Evolutionary conservation across 23 tunicate genomes (phyloP).

Genomic region (Diplosoma virens): DNA sequence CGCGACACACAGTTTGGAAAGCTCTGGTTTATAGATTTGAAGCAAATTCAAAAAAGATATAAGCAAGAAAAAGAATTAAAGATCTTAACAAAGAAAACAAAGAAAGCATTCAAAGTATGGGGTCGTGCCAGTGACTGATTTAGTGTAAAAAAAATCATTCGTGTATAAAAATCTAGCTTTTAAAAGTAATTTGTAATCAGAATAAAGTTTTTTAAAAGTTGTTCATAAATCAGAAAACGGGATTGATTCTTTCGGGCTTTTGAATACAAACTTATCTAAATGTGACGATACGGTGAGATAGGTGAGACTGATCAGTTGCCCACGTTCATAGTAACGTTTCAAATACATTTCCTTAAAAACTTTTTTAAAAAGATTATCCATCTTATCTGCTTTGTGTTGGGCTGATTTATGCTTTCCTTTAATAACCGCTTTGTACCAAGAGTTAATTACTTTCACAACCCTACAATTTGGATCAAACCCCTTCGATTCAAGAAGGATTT

Average conservation of each 20-base stretch:
- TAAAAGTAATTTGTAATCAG: too few relatives aligned
- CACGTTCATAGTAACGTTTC: constrained; percentile 13
- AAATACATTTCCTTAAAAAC: constrained; percentile 9
- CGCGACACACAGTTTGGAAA: too few relatives aligned
- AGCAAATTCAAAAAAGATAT: too few relatives aligned
- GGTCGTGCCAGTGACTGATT: too few relatives aligned
- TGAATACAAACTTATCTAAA: not conserved
- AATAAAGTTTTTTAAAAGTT: too few relatives aligned
- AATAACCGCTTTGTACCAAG: not conserved
- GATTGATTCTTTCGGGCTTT: not conserved
- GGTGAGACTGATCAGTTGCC: not conserved
- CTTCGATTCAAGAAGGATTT: not conserved
- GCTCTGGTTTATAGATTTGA: too few relatives aligned
- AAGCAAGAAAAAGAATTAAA: too few relatives aligned
- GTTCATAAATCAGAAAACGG: too few relatives aligned
- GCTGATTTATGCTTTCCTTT: not conserved
- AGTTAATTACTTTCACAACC: not conserved
- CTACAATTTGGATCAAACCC: constrained; percentile 1
- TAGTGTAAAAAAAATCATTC: too few relatives aligned
- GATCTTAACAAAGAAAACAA: too few relatives aligned
- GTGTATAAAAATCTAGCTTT: too few relatives aligned
- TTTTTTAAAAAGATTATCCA: not conserved
- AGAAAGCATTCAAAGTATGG: too few relatives aligned
- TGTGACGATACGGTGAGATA: not conserved
- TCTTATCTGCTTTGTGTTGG: constrained; percentile 1